Evolutionary conservation across 1,140 invertebrate genomes (phyloP).

Genomic region (Caenorhabditis inopinata): DNA sequence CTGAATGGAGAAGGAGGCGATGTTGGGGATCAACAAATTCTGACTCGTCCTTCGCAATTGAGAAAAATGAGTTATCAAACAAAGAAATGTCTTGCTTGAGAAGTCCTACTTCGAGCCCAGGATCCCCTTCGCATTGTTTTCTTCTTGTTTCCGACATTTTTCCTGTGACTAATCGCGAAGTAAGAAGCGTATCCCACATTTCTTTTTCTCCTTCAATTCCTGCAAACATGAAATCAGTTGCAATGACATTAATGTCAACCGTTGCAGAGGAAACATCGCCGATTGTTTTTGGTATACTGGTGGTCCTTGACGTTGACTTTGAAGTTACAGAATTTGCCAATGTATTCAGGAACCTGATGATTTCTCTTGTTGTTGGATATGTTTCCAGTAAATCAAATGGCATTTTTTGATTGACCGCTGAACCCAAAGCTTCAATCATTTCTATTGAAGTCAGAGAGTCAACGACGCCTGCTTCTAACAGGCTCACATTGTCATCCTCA

Average conservation of each 20-base stretch:
- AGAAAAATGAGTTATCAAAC: slow-evolving; percentile 71
- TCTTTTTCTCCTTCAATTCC: slow-evolving; percentile 31
- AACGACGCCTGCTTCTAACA: background rate
- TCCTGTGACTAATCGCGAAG: background rate
- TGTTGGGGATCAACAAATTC: slow-evolving; percentile 70
- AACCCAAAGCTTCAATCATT: slow-evolving; percentile 31
- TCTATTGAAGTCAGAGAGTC: slow-evolving; percentile 35
- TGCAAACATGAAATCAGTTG: slow-evolving; percentile 19
- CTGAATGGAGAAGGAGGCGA: slow-evolving; percentile 69
- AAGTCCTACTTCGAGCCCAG: background rate
- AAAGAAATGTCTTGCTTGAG: slow-evolving; percentile 50
- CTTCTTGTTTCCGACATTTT: slow-evolving; percentile 19
- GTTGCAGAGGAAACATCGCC: background rate
- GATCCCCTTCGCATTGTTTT: slow-evolving; percentile 4
- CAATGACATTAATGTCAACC: background rate
- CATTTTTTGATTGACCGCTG: slow-evolving; percentile 26
- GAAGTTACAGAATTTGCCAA: background rate
- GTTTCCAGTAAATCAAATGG: slow-evolving; percentile 28
- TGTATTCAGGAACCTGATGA: slow-evolving; percentile 9
- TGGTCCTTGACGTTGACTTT: no score
- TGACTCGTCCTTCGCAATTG: slow-evolving; percentile 69
- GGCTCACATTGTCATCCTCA: background rate
- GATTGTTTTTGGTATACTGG: no score
- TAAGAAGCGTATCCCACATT: slow-evolving; percentile 28
- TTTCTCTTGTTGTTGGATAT: background rate